These are phyloP conservation scores for Meloidogyne floridensis DNA, from an alignment of 1,140 invertebrate genomes.

Conservation along the genomic window DNA sequence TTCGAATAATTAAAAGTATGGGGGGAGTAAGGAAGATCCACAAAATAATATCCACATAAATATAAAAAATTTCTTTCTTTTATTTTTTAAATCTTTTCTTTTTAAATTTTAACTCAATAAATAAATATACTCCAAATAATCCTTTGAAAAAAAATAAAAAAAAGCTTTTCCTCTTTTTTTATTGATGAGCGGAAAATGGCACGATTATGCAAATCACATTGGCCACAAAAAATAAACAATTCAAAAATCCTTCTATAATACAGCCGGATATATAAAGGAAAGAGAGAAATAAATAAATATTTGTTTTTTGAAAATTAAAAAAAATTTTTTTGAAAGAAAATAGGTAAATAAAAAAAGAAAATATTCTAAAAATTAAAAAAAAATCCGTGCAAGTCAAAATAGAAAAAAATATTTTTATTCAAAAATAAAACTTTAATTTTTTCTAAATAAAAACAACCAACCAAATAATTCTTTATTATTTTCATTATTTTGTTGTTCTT, in stretches of 20 bases:
- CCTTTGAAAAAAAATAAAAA: too few species aligned
- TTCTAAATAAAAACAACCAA: background rate
- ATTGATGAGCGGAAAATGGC: slow-evolving; percentile 8
- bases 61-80: background rate
- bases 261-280: background rate
- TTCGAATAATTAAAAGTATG: too few species aligned
- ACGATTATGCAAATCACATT: background rate
- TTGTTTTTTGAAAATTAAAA: background rate
- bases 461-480: slow-evolving; percentile 7
- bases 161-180: background rate
- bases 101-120: too few species aligned
- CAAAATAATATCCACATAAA: too few species aligned
- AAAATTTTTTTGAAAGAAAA: too few species aligned
- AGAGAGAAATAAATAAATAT: background rate
- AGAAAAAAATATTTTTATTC: too few species aligned
- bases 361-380: too few species aligned
- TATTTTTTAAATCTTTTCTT: background rate
- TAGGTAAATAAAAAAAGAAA: too few species aligned
- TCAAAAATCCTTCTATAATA: background rate
- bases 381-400: too few species aligned
- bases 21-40: too few species aligned
- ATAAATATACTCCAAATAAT: too few species aligned
- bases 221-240: background rate
- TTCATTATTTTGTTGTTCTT: slow-evolving; percentile 1
- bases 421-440: too few species aligned